Conservation (phyloP, 2,888 invertebrate species). For the Folsomia manolachei region DNA sequence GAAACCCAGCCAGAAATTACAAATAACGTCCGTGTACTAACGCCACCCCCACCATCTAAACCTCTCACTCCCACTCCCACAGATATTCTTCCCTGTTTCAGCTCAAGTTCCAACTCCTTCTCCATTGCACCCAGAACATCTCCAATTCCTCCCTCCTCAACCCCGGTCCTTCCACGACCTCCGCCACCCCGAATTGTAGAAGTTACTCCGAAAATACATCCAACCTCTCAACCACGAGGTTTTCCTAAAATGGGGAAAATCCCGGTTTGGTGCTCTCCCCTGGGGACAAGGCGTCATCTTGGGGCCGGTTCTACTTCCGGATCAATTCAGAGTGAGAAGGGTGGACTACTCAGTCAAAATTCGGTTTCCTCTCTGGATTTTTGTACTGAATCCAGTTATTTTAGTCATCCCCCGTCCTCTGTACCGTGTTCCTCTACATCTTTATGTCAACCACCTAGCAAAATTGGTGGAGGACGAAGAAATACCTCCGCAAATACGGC, state of each 20-base stretch:
- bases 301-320: not conserved
- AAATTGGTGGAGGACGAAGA: conserved; percentile 19
- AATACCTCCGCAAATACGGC: conserved; percentile 30
- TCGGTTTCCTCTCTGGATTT: conserved; percentile 25
- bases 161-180: not conserved
- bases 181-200: conserved; percentile 28
- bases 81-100: not conserved
- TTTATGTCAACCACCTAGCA: not conserved
- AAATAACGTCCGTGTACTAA: not conserved
- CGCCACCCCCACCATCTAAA: not conserved
- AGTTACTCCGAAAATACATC: conserved; percentile 22
- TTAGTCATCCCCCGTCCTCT: not conserved
- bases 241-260: conserved; percentile 44
- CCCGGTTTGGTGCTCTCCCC: conserved; percentile 45
- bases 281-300: conserved; percentile 37
- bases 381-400: conserved; percentile 2
- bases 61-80: not conserved
- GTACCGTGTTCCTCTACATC: conserved; percentile 6
- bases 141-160: not conserved
- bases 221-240: conserved; percentile 10
- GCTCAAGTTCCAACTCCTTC: not conserved
- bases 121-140: not conserved
- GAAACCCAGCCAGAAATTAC: not conserved
- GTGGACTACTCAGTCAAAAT: too few species aligned
- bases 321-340: not conserved